These are phyloP conservation scores for Ctenochaetus hawaiiensis DNA, from an alignment of 2,797 vertebrate genomes.

Conservation along the genomic window DNA sequence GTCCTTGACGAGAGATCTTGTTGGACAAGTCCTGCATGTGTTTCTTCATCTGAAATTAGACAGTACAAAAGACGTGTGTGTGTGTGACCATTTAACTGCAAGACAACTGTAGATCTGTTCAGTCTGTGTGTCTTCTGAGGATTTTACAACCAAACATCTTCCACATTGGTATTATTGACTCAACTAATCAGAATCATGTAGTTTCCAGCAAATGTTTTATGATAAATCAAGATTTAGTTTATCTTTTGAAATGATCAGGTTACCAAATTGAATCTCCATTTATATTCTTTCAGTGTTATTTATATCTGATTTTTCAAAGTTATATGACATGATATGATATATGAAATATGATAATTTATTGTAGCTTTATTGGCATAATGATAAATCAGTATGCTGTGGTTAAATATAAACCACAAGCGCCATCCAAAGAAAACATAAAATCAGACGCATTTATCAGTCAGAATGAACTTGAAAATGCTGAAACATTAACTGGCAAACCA, in stretches of 20 bases:
- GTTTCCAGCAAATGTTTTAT: neutral
- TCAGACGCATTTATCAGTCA: neutral
- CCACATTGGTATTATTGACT: neutral
- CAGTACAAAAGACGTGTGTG: neutral
- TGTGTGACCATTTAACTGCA: neutral
- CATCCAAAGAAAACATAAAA: neutral
- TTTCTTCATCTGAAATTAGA: constrained; percentile 93
- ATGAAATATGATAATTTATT: too few species aligned
- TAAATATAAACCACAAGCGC: neutral
- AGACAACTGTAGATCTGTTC: neutral
- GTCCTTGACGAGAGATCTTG: constrained; percentile 91
- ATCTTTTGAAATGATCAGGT: neutral
- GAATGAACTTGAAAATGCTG: neutral
- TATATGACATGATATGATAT: too few species aligned
- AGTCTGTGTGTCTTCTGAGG: neutral
- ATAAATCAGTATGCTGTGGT: neutral
- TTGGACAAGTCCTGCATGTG: constrained; percentile 94
- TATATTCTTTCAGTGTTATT: neutral
- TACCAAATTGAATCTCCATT: neutral
- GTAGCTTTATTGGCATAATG: neutral
- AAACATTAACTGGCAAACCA: neutral
- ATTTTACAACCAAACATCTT: neutral
- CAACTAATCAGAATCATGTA: neutral
- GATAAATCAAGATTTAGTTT: neutral
- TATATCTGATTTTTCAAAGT: neutral